Base-by-base conservation (phyloP, 1,140 invertebrate genomes). In the Cylas formicarius region DNA sequence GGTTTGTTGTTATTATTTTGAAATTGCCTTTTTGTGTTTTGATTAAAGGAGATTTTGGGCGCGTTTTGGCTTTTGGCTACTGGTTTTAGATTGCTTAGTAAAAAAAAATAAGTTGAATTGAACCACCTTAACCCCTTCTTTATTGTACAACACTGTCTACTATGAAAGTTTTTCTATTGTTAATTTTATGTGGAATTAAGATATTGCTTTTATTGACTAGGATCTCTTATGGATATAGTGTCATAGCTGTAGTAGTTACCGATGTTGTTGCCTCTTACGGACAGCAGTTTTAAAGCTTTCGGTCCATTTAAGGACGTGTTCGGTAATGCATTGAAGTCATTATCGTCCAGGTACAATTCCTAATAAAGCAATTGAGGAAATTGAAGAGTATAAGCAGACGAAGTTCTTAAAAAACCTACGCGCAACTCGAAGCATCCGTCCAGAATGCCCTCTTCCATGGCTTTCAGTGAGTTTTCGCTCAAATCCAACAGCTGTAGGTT, bases 381-480 rank as follows among this genome's bases (percentile, higher is more conserved):
- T 20, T 18, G 26, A 28, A 2, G 5, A 22, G 4, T 4, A 20
- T 31, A 44, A 23, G 11, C 20, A 13, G n/a, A n/a, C n/a, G n/a
- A n/a, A n/a, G n/a, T 31, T 2, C 20, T 11, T 32, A 8, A 4
- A 26, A 39, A 29, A 19, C 44, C 56, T 65, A 84, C 82, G 71
- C 76, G 73, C 11, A 91, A 64, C 52, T 82, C 77, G 6, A 75
- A 64, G 56, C 87, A 87, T 1, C 86, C 86, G 67, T 89, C 86
- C 2, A 92, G 73, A 21, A 91, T 77, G 1, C 86, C 86, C 56
- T 88, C 86, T 57, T 92, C 88, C 11, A 92, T 71, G 1, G 81
- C 80, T 50, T 79, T 77, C 22, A 93, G 80, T 28, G 73, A 75
- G 57, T 93, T 93, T 10, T 77, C 78, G 16, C 79, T 81, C 4